phyloP scores from a whole-genome alignment of 2,797 vertebrate species.

The Heteromormyrus szaboi region DNA sequence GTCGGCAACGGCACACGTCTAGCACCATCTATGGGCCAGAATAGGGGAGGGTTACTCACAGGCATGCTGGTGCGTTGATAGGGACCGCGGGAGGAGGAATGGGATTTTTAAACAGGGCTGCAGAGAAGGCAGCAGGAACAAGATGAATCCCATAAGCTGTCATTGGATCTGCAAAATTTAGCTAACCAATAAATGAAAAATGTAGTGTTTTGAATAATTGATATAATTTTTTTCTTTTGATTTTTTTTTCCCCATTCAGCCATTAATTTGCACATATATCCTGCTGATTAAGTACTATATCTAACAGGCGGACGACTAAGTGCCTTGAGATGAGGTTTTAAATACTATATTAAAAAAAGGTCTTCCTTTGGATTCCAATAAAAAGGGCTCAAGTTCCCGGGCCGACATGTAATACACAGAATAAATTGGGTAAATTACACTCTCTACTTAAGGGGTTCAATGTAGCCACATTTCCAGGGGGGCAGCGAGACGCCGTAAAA shows the following conservation, averaged over 20 bases:
- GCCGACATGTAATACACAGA: neutral
- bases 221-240: conserved; percentile 41
- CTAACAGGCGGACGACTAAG: conserved; percentile 34
- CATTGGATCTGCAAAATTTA: conserved; percentile 52
- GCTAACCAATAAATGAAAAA: conserved; percentile 59
- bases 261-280: conserved; percentile 51
- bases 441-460: conserved; percentile 9
- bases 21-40: conserved; percentile 19
- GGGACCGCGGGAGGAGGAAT: neutral
- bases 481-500: neutral
- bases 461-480: neutral
- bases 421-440: neutral
- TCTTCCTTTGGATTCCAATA: conserved; percentile 12
- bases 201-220: conserved; percentile 58
- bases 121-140: conserved; percentile 27
- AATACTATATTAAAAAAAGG: conserved; percentile 17
- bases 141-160: conserved; percentile 48
- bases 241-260: conserved; percentile 45
- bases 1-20: neutral
- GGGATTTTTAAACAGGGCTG: conserved; percentile 16
- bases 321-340: conserved; percentile 24
- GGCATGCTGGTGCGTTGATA: conserved; percentile 20
- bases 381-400: neutral
- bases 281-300: conserved; percentile 58
- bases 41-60: conserved; percentile 18